A percentile compares a stretch with the other conserved stretches of the same genome.
phyloP scores from a whole-genome alignment of 2,797 vertebrate genomes.

The Tenualosa ilisha region DNA sequence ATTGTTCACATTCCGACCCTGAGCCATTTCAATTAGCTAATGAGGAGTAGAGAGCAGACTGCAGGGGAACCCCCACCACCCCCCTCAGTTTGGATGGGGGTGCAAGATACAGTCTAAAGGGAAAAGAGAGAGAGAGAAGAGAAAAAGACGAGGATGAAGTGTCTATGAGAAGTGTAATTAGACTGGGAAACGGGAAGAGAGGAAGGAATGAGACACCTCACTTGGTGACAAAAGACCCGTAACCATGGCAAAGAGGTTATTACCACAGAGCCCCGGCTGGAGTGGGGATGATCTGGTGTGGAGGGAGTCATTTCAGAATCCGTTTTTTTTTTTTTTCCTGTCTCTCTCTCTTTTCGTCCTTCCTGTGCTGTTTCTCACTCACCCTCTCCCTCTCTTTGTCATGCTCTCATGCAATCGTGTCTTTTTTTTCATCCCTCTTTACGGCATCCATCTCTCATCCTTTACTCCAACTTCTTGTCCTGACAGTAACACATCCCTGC shows the following conservation, averaged over 20 bases:
- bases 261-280: conserved; percentile 14
- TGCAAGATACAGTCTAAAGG: background rate
- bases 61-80: background rate
- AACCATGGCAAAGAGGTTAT: conserved; percentile 32
- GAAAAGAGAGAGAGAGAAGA: background rate
- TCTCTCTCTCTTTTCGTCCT: too few species aligned
- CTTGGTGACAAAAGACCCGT: conserved; percentile 45
- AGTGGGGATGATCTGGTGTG: conserved; percentile 18
- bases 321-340: too few species aligned
- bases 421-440: background rate
- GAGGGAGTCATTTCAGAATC: too few species aligned
- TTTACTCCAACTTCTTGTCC: background rate
- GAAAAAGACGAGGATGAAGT: conserved; percentile 35
- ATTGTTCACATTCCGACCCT: conserved; percentile 51
- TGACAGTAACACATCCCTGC: background rate
- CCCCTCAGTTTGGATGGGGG: background rate
- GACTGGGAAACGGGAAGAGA: conserved; percentile 47
- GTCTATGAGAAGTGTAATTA: conserved; percentile 55
- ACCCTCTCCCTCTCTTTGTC: background rate
- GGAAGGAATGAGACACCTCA: conserved; percentile 43
- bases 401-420: background rate
- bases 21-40: conserved; percentile 63
- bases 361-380: background rate
- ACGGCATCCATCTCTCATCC: background rate
- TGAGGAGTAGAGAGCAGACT: conserved; percentile 44